These are phyloP conservation scores for Epirrhoe tristata DNA, from an alignment of 2,888 invertebrate species.

Conservation along the genomic window DNA sequence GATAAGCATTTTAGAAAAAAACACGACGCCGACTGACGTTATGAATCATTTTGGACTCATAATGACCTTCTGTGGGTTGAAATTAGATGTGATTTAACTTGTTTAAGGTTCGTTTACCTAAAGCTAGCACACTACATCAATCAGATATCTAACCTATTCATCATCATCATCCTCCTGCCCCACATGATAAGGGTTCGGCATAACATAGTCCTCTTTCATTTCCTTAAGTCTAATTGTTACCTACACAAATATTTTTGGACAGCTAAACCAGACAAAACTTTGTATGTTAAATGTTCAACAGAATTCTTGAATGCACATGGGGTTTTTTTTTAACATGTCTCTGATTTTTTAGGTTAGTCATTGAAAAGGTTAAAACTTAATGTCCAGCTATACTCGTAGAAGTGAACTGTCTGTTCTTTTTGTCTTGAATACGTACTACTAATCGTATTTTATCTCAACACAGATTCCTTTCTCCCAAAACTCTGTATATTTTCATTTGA, in stretches of 20 bases:
- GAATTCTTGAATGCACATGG: no score
- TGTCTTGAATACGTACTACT: constrained; percentile 42
- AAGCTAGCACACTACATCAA: constrained; percentile 13
- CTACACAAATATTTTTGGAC: no score
- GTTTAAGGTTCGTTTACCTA: not conserved
- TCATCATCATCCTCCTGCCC: no score
- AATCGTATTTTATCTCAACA: constrained; percentile 68
- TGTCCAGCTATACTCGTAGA: not conserved
- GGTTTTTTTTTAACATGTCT: no score
- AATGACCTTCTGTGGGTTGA: constrained; percentile 69
- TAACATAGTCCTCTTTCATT: no score
- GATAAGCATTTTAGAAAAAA: constrained; percentile 68
- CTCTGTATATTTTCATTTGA: constrained; percentile 64
- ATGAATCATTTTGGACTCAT: constrained; percentile 68
- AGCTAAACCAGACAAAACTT: no score
- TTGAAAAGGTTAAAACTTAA: not conserved
- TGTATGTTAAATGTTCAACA: no score
- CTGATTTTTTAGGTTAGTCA: no score
- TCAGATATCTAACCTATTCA: no score
- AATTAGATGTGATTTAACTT: constrained; percentile 35
- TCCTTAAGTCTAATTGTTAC: no score
- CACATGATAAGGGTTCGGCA: no score
- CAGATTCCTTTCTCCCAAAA: constrained; percentile 55
- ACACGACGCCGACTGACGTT: constrained; percentile 47
- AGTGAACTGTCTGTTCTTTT: constrained; percentile 6